Base-by-base conservation (phyloP, 2,797 vertebrate genomes). In the Gobio occitaniae region DNA sequence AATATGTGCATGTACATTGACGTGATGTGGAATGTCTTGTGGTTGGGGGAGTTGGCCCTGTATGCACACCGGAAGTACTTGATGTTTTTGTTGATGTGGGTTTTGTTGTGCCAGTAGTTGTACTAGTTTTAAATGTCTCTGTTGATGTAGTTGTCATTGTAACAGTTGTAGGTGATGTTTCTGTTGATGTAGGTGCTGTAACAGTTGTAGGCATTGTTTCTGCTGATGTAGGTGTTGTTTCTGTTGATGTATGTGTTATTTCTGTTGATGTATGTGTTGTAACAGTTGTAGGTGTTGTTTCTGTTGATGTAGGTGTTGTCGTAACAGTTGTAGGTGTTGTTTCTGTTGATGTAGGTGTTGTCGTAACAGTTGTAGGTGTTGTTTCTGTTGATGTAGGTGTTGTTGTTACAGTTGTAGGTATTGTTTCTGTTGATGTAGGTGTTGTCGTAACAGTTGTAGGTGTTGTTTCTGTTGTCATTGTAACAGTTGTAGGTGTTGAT, bases 1-100 rank as follows among this genome's bases (percentile, higher is more conserved):
- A 29, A 76, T 44, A 84, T 3, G 78, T 68, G 61, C 82, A 83
- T 1, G 1, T 2, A 12, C 81, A 88, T 7, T 76, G 85, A 13
- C 65, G 7, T 38, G 6, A 0, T 25, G 15, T 2, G 9, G 0
- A 0, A 4, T 13, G 11, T 11, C 25, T 76, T 29, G 6, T 9
- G n/a, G 50, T 50, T 2, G 0, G 17, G 13, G 4, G 9, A 21
- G 12, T 25, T 41, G 82, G 1, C 21, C 0, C 56, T 25, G 56
- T 75, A 1, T 25, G 0, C 3, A 65, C 29, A 83, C 0, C 0
- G 4, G 50, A 65, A 61, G 59, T 2, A 59, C 21, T 6, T 61
- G 7, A 29, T 15, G 80, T 63, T 56, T 56, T n/a, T 41, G 66
- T 71, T 44, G 66, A 54, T 21, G 41, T 19, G 47, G 83, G 2